These are phyloP conservation scores for Molossus alvarezi DNA, from an alignment of 2,797 vertebrate species.

Conservation along the genomic window DNA sequence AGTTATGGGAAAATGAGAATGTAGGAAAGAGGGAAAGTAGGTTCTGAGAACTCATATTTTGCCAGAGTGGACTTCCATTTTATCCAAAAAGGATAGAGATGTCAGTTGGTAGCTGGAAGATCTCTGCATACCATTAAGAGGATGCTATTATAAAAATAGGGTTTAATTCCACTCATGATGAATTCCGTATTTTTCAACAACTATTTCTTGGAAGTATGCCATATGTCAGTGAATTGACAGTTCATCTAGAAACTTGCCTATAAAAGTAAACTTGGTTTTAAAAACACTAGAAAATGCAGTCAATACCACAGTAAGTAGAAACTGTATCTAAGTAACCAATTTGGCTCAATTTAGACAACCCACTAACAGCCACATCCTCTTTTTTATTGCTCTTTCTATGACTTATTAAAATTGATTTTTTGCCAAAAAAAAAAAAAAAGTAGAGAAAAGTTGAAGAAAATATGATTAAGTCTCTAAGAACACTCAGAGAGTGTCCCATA, in stretches of 20 bases:
- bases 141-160: not conserved
- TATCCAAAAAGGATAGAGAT: not conserved
- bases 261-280: not conserved
- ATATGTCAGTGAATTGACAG: not conserved
- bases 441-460: not conserved
- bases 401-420: not conserved
- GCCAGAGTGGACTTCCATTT: not conserved
- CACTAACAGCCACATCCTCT: not conserved
- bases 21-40: not conserved
- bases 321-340: not conserved
- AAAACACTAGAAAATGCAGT: constrained; percentile 20
- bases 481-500: not conserved
- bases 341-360: not conserved
- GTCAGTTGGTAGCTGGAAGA: not conserved
- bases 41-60: not conserved
- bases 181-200: constrained; percentile 23
- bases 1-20: not conserved
- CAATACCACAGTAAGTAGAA: not conserved
- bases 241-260: not conserved
- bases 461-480: not conserved
- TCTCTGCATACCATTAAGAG: not conserved
- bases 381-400: constrained; percentile 13
- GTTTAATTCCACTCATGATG: not conserved
- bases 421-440: not conserved
- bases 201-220: not conserved